Evolutionary conservation across 2,113 vertebrate genomes (phyloP).

Genomic region (Orycteropus afer): DNA sequence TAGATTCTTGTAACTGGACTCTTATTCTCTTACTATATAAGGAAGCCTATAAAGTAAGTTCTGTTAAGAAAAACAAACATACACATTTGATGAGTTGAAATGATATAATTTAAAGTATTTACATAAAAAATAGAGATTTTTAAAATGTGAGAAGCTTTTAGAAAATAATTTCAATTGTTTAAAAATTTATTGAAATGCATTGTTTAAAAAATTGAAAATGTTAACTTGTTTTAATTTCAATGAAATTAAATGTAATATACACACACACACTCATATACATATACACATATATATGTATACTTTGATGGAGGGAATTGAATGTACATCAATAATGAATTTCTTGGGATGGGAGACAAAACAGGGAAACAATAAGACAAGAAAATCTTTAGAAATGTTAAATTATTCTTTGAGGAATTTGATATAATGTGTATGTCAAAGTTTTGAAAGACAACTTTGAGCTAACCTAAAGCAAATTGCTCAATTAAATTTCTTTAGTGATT

Average conservation of each 20-base stretch:
- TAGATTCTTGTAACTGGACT: background rate
- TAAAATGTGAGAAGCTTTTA: background rate
- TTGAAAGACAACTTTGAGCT: background rate
- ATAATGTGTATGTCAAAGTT: background rate
- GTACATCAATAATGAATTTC: background rate
- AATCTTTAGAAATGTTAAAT: background rate
- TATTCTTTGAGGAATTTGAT: constrained; percentile 36
- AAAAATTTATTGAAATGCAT: background rate
- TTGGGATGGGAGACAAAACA: background rate
- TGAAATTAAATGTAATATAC: too few relatives aligned
- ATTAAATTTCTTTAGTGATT: background rate
- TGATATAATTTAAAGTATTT: background rate
- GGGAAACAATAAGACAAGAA: background rate
- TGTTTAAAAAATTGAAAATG: background rate
- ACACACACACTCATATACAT: too few relatives aligned
- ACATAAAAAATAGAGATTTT: background rate
- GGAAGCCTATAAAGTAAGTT: background rate
- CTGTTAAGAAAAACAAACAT: background rate
- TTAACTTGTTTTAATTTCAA: background rate
- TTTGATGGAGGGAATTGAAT: background rate
- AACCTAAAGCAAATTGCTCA: constrained; percentile 13
- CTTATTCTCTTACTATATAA: background rate
- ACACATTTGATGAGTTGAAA: background rate
- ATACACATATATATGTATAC: too few relatives aligned
- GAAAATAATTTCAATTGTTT: background rate